A percentile compares a stretch with the other conserved stretches of the same genome.
These are phyloP conservation scores for Hippocampus guttulatus DNA, from an alignment of 2,113 vertebrate genomes.

Conservation along the genomic window DNA sequence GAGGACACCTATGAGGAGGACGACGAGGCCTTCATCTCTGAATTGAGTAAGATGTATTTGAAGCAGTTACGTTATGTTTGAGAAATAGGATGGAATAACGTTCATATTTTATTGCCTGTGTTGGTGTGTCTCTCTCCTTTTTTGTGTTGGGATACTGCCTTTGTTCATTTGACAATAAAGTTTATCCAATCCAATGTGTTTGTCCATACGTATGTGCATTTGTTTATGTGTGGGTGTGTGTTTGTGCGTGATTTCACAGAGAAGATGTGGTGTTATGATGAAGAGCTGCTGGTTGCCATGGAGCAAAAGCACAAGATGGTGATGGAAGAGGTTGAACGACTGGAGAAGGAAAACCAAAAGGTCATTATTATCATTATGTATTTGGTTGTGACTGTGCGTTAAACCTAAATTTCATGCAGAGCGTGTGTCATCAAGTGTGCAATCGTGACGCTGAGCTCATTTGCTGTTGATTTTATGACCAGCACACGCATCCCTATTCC, in stretches of 20 bases:
- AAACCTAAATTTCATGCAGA: neutral
- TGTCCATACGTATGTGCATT: neutral
- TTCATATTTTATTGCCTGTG: neutral
- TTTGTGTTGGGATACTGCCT: no score
- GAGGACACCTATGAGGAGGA: constrained; percentile 83
- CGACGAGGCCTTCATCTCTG: constrained; percentile 73
- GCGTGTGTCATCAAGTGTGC: neutral
- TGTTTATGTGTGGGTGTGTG: constrained; percentile 1
- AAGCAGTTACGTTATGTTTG: neutral
- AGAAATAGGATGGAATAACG: neutral
- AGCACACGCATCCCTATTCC: neutral
- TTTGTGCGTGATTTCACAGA: constrained; percentile 63
- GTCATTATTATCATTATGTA: constrained; percentile 52
- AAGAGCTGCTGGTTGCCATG: constrained; percentile 74
- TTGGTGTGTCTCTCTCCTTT: neutral
- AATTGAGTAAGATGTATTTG: constrained; percentile 78
- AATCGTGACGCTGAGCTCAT: neutral
- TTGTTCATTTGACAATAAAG: no score
- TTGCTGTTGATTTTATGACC: neutral
- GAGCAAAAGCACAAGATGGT: constrained; percentile 77
- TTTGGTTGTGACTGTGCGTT: neutral
- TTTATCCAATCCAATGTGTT: no score
- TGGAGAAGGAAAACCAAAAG: constrained; percentile 87
- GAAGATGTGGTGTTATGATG: constrained; percentile 85
- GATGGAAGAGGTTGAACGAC: constrained; percentile 77